These are phyloP conservation scores for Salminus brasiliensis DNA, from an alignment of 2,113 vertebrate species.

Conservation along the genomic window DNA sequence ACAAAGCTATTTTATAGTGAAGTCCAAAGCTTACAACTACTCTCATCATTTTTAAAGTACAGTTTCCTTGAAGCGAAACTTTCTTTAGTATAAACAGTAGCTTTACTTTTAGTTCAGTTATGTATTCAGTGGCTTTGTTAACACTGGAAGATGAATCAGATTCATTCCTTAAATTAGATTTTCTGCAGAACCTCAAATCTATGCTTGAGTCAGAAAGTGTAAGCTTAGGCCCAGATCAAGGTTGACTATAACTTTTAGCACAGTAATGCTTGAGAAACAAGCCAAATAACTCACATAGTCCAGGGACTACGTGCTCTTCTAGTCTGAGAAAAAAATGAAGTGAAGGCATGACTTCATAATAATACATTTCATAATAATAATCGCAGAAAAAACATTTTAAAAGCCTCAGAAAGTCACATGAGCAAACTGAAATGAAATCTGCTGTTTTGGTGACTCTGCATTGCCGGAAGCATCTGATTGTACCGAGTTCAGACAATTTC, in stretches of 20 bases:
- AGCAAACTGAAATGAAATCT: constrained; percentile 8
- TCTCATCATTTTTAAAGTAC: neutral
- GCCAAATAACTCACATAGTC: neutral
- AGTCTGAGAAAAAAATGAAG: neutral
- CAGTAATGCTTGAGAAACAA: neutral
- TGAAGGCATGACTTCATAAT: neutral
- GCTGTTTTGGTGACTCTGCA: constrained; percentile 25
- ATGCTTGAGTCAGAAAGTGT: too few relatives aligned
- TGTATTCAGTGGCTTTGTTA: too few relatives aligned
- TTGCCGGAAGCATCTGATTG: constrained; percentile 65
- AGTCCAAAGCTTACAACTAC: neutral
- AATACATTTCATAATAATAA: constrained; percentile 6
- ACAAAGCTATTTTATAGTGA: neutral
- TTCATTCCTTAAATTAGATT: too few relatives aligned
- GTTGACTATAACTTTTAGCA: neutral
- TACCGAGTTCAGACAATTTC: constrained; percentile 31
- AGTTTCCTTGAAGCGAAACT: neutral
- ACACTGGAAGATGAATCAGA: too few relatives aligned
- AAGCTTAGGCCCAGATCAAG: too few relatives aligned
- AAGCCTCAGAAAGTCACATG: constrained; percentile 21
- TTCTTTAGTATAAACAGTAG: too few relatives aligned
- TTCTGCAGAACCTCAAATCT: too few relatives aligned
- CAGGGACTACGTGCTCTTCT: neutral
- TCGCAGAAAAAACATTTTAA: constrained; percentile 19
- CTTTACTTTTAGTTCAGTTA: too few relatives aligned